phyloP scores from a whole-genome alignment of 1,140 invertebrate species.

The Aethina tumida region DNA sequence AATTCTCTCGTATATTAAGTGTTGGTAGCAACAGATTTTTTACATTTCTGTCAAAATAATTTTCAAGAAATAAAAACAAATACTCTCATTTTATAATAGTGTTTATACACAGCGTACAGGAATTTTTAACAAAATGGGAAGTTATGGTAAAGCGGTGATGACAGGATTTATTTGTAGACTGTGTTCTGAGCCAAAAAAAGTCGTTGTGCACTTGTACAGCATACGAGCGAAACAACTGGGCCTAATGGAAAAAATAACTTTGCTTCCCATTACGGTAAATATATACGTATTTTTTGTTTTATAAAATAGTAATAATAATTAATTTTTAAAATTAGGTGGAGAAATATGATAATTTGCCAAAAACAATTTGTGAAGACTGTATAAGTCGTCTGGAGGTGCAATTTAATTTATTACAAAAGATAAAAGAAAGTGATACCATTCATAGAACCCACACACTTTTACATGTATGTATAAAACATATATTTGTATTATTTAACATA shows the following conservation, averaged over 20 bases:
- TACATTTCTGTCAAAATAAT: too few relatives aligned
- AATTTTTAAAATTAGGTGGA: constrained; percentile 20
- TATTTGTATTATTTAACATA: background rate
- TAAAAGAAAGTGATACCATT: constrained; percentile 20
- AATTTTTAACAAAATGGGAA: constrained; percentile 22
- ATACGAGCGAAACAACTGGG: constrained; percentile 20
- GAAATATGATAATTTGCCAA: constrained; percentile 28
- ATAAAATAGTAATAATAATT: constrained; percentile 1
- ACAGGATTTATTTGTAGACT: constrained; percentile 28
- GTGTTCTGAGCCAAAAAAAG: constrained; percentile 27
- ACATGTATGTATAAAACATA: constrained; percentile 17
- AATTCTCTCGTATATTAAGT: too few relatives aligned
- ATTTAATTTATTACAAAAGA: constrained; percentile 24
- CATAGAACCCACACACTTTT: constrained; percentile 19
- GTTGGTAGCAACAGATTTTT: too few relatives aligned
- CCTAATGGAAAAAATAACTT: constrained; percentile 24
- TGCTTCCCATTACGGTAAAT: constrained; percentile 25
- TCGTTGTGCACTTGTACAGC: constrained; percentile 27
- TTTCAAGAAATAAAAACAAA: too few relatives aligned
- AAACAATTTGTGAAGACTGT: constrained; percentile 28
- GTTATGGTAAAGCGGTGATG: constrained; percentile 24
- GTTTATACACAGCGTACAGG: too few relatives aligned
- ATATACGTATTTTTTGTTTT: background rate
- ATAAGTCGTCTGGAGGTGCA: constrained; percentile 23
- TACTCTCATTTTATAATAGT: too few relatives aligned